Conservation (phyloP, 1,140 invertebrate species). For the Drosophila oshimai region DNA sequence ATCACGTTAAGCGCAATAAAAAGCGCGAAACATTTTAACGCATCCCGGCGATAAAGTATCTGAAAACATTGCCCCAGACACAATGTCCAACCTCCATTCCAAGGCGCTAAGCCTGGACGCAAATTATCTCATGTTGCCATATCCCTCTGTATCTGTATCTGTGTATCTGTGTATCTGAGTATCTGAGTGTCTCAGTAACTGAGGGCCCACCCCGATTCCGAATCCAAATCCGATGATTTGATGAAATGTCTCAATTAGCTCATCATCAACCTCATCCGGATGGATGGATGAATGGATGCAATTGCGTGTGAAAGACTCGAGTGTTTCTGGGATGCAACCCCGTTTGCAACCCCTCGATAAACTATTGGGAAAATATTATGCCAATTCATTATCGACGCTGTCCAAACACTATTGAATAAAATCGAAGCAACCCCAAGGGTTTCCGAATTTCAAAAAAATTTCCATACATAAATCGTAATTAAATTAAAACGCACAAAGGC, state of each 20-base stretch:
- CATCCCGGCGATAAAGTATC: slow-evolving; percentile 76
- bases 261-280: slow-evolving; percentile 35
- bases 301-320: slow-evolving; percentile 62
- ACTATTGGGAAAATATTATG: slow-evolving; percentile 52
- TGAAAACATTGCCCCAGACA: slow-evolving; percentile 73
- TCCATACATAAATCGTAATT: slow-evolving; percentile 76
- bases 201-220: slow-evolving; percentile 43
- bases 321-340: slow-evolving; percentile 6
- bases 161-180: neutral
- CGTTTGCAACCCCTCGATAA: slow-evolving; percentile 40
- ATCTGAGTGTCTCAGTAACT: slow-evolving; percentile 1
- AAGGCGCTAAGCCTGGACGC: slow-evolving; percentile 63
- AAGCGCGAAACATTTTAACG: slow-evolving; percentile 80
- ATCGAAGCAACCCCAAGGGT: slow-evolving; percentile 18
- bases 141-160: slow-evolving; percentile 4
- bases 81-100: slow-evolving; percentile 64
- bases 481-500: slow-evolving; percentile 72
- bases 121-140: slow-evolving; percentile 70
- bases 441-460: slow-evolving; percentile 17
- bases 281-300: slow-evolving; percentile 20
- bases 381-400: slow-evolving; percentile 63
- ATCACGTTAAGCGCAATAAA: slow-evolving; percentile 80
- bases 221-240: slow-evolving; percentile 58
- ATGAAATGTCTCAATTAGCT: slow-evolving; percentile 78
- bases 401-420: slow-evolving; percentile 67